phyloP scores from a whole-genome alignment of 2,888 invertebrate genomes.

The Herminia tarsipennalis region DNA sequence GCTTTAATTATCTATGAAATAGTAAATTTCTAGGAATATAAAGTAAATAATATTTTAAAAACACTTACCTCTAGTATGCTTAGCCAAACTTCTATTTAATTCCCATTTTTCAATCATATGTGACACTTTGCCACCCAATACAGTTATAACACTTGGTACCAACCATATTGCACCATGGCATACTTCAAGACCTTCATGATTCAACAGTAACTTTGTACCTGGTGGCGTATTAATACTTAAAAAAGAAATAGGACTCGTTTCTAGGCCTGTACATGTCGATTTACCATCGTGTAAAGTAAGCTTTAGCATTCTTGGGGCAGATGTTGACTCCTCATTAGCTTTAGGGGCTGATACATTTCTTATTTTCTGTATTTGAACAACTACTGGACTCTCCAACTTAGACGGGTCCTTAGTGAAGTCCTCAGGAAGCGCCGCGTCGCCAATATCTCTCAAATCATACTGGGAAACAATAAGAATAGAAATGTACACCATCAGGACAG shows the following conservation, averaged over 20 bases:
- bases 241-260: constrained; percentile 89
- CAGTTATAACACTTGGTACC: constrained; percentile 87
- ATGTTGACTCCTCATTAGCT: constrained; percentile 93
- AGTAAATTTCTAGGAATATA: no score
- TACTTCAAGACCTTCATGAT: constrained; percentile 78
- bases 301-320: constrained; percentile 94
- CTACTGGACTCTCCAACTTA: constrained; percentile 85
- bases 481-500: constrained; percentile 31
- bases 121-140: constrained; percentile 94
- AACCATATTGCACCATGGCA: constrained; percentile 92
- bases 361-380: constrained; percentile 95
- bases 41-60: not conserved
- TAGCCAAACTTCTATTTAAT: constrained; percentile 87
- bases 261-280: constrained; percentile 91
- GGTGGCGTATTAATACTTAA: constrained; percentile 94
- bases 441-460: constrained; percentile 93
- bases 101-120: constrained; percentile 96
- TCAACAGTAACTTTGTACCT: constrained; percentile 91
- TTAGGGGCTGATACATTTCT: constrained; percentile 96
- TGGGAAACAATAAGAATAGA: constrained; percentile 63
- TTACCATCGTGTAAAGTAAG: constrained; percentile 95
- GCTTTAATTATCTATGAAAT: no score
- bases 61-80: constrained; percentile 85
- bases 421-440: constrained; percentile 90
- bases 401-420: constrained; percentile 87